Percentiles rank a stretch among this genome's conserved stretches.
phyloP scores from a whole-genome alignment of 2,113 vertebrate genomes.

The Triplophysa siluroides region DNA sequence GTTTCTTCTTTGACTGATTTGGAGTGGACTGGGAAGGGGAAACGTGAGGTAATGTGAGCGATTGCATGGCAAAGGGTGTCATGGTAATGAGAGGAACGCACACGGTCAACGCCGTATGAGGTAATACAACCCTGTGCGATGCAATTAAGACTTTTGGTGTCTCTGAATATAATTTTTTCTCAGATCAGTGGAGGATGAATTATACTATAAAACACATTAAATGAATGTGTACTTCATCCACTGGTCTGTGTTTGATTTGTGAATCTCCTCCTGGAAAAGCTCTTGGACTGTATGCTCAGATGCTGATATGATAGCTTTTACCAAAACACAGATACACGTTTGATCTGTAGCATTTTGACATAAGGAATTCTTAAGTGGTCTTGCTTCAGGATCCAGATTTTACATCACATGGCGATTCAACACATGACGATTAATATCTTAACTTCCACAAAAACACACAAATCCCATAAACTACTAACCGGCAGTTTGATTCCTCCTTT shows the following conservation, averaged over 20 bases:
- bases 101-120: constrained; percentile 49
- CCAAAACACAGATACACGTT: not conserved
- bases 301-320: not conserved
- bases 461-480: not conserved
- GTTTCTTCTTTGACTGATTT: constrained; percentile 24
- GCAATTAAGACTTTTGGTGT: constrained; percentile 27
- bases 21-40: constrained; percentile 35
- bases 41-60: constrained; percentile 52
- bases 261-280: constrained; percentile 74
- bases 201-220: constrained; percentile 55
- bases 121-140: constrained; percentile 28
- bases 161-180: constrained; percentile 38
- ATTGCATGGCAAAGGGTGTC: constrained; percentile 61
- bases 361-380: not conserved
- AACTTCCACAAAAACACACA: not conserved
- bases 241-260: constrained; percentile 61
- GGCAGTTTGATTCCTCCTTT: not conserved
- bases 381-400: not conserved
- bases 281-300: constrained; percentile 56
- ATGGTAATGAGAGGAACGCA: not conserved
- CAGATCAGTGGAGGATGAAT: constrained; percentile 62
- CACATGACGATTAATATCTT: not conserved
- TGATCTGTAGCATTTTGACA: not conserved
- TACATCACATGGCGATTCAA: not conserved
- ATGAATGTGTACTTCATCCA: constrained; percentile 63